Percentiles rank a stretch among this genome's conserved stretches.
phyloP scores from a whole-genome alignment of 2,888 invertebrate genomes.

The Yponomeuta plumbellus region DNA sequence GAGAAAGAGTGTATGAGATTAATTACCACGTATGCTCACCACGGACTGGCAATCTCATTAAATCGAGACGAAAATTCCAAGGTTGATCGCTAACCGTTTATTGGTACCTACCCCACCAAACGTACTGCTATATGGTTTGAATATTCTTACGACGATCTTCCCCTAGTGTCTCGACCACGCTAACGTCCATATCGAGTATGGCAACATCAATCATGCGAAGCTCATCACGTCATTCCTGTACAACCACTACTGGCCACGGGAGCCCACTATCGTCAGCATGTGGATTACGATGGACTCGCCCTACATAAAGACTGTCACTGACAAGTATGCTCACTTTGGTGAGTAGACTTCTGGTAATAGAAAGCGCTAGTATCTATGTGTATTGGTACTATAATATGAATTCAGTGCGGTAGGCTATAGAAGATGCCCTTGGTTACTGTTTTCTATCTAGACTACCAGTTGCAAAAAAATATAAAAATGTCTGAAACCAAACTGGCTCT shows the following conservation, averaged over 20 bases:
- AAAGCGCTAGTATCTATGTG: too few relatives aligned
- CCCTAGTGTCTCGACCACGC: conserved; percentile 53
- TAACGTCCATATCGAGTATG: conserved; percentile 50
- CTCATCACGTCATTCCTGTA: conserved; percentile 67
- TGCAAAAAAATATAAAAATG: too few relatives aligned
- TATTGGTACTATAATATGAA: too few relatives aligned
- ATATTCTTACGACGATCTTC: background rate
- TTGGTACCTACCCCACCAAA: background rate
- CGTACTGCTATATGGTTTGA: background rate
- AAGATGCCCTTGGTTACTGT: too few relatives aligned
- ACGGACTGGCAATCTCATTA: too few relatives aligned
- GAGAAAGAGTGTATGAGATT: too few relatives aligned
- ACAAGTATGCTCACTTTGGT: conserved; percentile 50
- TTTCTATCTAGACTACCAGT: too few relatives aligned
- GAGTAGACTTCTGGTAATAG: too few relatives aligned
- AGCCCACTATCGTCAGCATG: conserved; percentile 64
- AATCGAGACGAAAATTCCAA: too few relatives aligned
- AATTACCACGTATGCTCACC: too few relatives aligned
- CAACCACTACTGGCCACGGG: conserved; percentile 69
- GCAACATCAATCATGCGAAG: conserved; percentile 50
- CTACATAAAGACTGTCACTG: conserved; percentile 48
- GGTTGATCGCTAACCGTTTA: too few relatives aligned
- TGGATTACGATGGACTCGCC: conserved; percentile 51
- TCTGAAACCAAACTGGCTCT: too few relatives aligned
- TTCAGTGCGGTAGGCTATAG: background rate